Percentiles rank a stretch among this genome's conserved stretches.
Evolutionary conservation across 2,113 vertebrate species (phyloP).

Genomic region (Uropsilus gracilis): DNA sequence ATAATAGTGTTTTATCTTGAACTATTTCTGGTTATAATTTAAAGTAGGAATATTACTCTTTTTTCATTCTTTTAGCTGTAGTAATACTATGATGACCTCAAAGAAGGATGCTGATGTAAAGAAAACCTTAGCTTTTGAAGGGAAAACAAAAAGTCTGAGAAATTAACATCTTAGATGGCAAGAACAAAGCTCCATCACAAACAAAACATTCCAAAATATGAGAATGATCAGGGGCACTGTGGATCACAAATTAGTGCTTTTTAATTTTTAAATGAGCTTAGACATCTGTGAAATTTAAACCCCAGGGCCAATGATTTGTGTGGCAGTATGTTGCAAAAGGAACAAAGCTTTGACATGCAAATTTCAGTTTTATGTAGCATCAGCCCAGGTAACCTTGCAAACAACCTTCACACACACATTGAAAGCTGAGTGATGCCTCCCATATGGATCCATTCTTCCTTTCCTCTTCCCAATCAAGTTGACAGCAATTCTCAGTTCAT

Average conservation of each 20-base stretch:
- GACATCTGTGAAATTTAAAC: conserved; percentile 89
- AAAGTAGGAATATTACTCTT: not conserved
- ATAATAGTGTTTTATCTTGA: not conserved
- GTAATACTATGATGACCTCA: not conserved
- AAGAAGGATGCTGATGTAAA: conserved; percentile 20
- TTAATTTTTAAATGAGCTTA: conserved; percentile 88
- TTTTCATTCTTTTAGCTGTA: not conserved
- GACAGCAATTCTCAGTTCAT: conserved; percentile 87
- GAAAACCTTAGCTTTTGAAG: conserved; percentile 31
- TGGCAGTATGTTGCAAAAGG: conserved; percentile 81
- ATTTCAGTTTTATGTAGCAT: conserved; percentile 81
- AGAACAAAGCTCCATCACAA: conserved; percentile 67
- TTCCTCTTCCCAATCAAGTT: conserved; percentile 83
- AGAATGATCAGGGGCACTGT: conserved; percentile 69
- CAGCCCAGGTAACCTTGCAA: conserved; percentile 85
- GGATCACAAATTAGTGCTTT: conserved; percentile 83
- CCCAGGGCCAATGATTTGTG: conserved; percentile 82
- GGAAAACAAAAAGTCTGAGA: not conserved
- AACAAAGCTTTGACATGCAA: conserved; percentile 88
- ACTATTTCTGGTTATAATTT: conserved; percentile 15
- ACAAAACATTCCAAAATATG: conserved; percentile 73
- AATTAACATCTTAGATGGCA: not conserved
- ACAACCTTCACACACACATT: conserved; percentile 83
- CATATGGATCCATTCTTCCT: conserved; percentile 83
- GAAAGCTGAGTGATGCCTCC: conserved; percentile 84